Evolutionary conservation across 2,797 vertebrate species (phyloP).

Genomic region (Loriculus beryllinus): DNA sequence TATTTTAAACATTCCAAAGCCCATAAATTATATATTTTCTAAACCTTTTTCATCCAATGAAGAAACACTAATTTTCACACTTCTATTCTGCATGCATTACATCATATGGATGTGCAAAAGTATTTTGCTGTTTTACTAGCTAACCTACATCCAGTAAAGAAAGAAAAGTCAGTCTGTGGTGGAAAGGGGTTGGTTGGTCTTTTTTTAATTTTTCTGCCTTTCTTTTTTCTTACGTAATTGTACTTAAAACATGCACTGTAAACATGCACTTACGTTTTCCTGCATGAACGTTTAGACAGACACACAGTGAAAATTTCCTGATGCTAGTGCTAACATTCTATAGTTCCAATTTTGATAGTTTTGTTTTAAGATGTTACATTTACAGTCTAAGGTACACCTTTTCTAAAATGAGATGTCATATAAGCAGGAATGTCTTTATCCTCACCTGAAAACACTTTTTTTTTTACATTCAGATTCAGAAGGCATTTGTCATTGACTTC

Average conservation of each 20-base stretch:
- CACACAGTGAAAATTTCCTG: neutral
- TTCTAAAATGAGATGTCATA: neutral
- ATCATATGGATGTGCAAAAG: neutral
- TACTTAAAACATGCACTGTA: neutral
- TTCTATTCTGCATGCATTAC: neutral
- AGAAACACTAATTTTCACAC: neutral
- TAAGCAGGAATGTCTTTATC: neutral
- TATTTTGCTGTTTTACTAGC: neutral
- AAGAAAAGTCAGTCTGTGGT: neutral
- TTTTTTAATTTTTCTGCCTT: neutral
- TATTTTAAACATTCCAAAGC: neutral
- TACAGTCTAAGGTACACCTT: neutral
- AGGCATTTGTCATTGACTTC: neutral
- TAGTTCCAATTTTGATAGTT: neutral
- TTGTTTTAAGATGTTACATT: neutral
- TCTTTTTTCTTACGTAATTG: neutral
- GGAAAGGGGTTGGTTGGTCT: neutral
- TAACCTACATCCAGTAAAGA: neutral
- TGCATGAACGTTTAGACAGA: neutral
- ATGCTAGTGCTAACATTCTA: neutral
- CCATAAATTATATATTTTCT: neutral
- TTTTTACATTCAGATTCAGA: neutral
- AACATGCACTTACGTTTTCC: neutral
- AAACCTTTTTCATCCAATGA: neutral
- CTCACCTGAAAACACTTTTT: neutral